A percentile compares a stretch with the other conserved stretches of the same genome.
These are phyloP conservation scores for Penelope pileata DNA, from an alignment of 2,113 vertebrate species.

Conservation along the genomic window DNA sequence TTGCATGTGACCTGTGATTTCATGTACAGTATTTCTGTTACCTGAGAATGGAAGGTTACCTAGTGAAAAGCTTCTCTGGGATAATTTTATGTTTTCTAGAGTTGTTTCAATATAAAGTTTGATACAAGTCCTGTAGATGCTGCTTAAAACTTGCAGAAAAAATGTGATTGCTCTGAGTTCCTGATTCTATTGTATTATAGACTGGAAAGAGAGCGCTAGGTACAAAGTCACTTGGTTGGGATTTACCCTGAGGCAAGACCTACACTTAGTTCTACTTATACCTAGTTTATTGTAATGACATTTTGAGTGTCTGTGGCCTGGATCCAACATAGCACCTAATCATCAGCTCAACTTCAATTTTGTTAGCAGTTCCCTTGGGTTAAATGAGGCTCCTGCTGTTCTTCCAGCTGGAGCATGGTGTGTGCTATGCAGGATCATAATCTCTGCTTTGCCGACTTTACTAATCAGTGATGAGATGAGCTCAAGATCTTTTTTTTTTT, in stretches of 20 bases:
- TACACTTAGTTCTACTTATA: background rate
- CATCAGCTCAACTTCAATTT: background rate
- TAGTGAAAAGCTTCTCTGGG: background rate
- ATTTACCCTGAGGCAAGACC: background rate
- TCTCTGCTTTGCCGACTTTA: background rate
- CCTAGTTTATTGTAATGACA: background rate
- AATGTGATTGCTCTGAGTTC: background rate
- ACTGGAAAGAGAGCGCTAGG: background rate
- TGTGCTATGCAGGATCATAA: background rate
- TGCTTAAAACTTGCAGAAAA: background rate
- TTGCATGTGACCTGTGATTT: accelerated
- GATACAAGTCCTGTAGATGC: background rate
- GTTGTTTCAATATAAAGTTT: background rate
- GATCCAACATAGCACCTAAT: accelerated
- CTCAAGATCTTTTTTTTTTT: background rate
- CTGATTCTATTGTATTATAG: background rate
- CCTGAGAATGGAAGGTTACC: background rate
- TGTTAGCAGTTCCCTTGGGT: background rate
- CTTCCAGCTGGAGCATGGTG: background rate
- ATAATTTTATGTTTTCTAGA: background rate
- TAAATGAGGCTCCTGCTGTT: background rate
- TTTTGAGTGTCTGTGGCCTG: background rate
- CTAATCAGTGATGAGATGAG: background rate
- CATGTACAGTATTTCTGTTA: background rate
- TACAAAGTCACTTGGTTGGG: accelerated